These are phyloP conservation scores for Electrona antarctica DNA, from an alignment of 2,113 vertebrate species.

Conservation along the genomic window DNA sequence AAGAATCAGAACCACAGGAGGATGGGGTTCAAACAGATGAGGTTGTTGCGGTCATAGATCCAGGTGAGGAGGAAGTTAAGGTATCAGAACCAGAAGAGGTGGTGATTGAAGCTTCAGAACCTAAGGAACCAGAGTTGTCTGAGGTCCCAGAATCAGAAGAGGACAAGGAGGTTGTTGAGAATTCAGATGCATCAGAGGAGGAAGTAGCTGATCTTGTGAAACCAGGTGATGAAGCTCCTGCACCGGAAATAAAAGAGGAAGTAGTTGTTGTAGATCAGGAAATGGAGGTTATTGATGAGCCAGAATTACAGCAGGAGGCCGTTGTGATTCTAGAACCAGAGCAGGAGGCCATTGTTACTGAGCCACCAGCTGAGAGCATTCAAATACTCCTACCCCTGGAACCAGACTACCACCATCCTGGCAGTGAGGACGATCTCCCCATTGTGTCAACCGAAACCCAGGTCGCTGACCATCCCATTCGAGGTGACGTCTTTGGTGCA, in stretches of 20 bases:
- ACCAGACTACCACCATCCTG: neutral
- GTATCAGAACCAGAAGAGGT: neutral
- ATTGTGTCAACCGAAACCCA: constrained; percentile 15
- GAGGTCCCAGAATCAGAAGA: constrained; percentile 3
- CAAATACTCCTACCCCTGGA: constrained; percentile 36
- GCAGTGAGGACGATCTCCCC: constrained; percentile 41
- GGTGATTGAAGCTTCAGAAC: constrained; percentile 8
- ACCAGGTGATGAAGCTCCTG: neutral
- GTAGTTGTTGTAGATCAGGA: neutral
- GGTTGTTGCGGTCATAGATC: neutral
- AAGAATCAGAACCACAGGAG: neutral
- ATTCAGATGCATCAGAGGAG: neutral
- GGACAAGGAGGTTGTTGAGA: neutral
- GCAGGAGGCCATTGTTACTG: neutral
- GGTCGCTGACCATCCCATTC: constrained; percentile 1
- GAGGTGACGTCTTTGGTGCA: constrained; percentile 2
- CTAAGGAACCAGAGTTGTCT: no score
- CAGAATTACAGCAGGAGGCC: neutral
- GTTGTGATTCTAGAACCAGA: neutral
- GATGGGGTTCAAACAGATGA: neutral
- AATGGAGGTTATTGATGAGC: neutral
- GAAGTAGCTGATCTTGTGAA: no score
- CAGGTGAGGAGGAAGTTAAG: constrained; percentile 14
- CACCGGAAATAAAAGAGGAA: neutral
- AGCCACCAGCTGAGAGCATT: constrained; percentile 48